phyloP scores from a whole-genome alignment of 2,888 invertebrate species.

The Plagodis dolabraria region DNA sequence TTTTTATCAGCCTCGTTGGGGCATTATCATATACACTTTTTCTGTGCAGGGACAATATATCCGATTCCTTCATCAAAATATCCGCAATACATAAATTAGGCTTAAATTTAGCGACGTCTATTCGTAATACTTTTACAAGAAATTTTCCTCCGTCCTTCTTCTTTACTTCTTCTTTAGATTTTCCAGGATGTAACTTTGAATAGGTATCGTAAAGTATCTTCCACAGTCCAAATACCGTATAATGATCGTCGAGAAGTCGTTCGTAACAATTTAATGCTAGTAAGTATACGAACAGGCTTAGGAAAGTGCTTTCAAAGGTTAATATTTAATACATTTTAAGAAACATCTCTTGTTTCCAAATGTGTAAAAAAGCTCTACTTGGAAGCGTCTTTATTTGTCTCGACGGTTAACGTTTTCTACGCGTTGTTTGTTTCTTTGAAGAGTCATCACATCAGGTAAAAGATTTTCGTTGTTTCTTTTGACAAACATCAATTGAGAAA shows the following conservation, averaged over 20 bases:
- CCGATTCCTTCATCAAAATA: too few relatives aligned
- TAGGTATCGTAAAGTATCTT: neutral
- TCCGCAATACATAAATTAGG: too few relatives aligned
- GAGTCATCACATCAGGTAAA: conserved; percentile 1
- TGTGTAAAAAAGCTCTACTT: neutral
- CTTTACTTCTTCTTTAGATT: neutral
- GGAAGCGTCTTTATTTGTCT: conserved; percentile 7
- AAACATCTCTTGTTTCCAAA: neutral
- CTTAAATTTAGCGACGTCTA: neutral
- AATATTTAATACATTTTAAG: conserved; percentile 9
- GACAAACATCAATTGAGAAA: neutral
- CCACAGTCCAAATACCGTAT: neutral
- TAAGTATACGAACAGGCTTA: neutral
- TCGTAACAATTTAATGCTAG: conserved; percentile 5
- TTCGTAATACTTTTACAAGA: too few relatives aligned
- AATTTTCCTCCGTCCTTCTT: too few relatives aligned
- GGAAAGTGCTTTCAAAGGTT: conserved; percentile 1
- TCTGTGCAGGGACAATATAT: too few relatives aligned
- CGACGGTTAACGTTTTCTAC: neutral
- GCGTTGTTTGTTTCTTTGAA: conserved; percentile 1
- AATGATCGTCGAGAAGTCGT: conserved; percentile 7
- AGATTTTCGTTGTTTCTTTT: conserved; percentile 8
- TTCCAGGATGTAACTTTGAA: conserved; percentile 9
- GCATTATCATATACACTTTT: neutral
- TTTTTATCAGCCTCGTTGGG: neutral